These are phyloP conservation scores for Mythimna pallens DNA, from an alignment of 2,888 invertebrate species.

Conservation along the genomic window DNA sequence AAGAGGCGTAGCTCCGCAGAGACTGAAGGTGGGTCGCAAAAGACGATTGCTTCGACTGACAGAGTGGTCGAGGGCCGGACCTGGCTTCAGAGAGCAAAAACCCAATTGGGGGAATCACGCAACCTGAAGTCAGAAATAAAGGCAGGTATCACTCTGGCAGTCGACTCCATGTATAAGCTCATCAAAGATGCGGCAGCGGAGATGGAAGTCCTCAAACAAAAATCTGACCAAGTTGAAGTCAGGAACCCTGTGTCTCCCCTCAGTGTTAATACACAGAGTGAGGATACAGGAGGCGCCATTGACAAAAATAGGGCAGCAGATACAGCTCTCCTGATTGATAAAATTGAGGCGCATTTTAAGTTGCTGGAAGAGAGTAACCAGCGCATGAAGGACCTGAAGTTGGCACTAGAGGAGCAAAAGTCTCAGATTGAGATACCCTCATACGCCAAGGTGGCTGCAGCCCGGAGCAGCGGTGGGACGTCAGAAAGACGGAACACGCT, in stretches of 20 bases:
- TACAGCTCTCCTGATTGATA: too few relatives aligned
- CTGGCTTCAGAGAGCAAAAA: too few relatives aligned
- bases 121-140: background rate
- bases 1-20: too few relatives aligned
- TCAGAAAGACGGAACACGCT: background rate
- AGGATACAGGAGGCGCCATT: too few relatives aligned
- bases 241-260: background rate
- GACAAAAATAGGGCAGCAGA: too few relatives aligned
- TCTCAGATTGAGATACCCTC: too few relatives aligned
- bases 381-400: background rate
- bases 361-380: background rate
- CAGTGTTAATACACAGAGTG: too few relatives aligned
- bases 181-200: background rate
- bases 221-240: background rate
- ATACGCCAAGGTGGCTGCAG: too few relatives aligned
- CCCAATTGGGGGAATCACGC: background rate
- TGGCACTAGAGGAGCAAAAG: background rate
- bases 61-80: too few relatives aligned
- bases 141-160: background rate
- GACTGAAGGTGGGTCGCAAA: too few relatives aligned
- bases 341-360: background rate
- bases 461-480: background rate
- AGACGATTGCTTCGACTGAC: too few relatives aligned
- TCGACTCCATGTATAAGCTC: background rate
- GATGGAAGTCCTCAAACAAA: background rate